Conservation (phyloP, 2,888 invertebrate species). For the Marronus borbonicus region DNA sequence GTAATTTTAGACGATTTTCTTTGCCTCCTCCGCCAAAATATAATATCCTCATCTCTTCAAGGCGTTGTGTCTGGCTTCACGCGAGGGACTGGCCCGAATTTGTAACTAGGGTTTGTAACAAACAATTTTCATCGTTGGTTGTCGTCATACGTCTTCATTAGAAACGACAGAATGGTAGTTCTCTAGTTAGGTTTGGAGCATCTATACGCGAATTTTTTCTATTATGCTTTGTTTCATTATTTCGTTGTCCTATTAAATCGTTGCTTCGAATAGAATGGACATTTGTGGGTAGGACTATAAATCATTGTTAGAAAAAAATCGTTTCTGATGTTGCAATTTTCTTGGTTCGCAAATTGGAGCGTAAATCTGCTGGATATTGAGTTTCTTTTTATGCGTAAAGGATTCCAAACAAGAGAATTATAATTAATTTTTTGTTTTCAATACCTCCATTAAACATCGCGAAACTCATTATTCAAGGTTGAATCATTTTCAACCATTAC, state of each 20-base stretch:
- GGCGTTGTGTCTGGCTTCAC: background rate
- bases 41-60: background rate
- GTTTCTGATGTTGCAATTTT: too few species aligned
- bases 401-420: too few species aligned
- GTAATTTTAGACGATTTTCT: conserved; percentile 40
- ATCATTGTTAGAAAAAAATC: conserved; percentile 1
- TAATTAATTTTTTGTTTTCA: too few species aligned
- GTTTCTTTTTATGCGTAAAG: too few species aligned
- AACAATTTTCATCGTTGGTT: conserved; percentile 4
- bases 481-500: too few species aligned
- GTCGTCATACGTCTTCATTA: conserved; percentile 37
- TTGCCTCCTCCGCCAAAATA: background rate
- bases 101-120: background rate
- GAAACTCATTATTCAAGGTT: too few species aligned
- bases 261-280: background rate
- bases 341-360: too few species aligned
- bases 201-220: background rate
- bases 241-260: conserved; percentile 26
- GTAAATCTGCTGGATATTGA: too few species aligned
- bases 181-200: background rate
- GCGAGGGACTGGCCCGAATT: background rate
- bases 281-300: background rate
- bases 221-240: conserved; percentile 11
- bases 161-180: background rate
- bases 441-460: too few species aligned